Percentiles rank a stretch among this genome's conserved stretches.
Evolutionary conservation across 2,113 vertebrate species (phyloP).

Genomic region (Xiphorhynchus elegans): DNA sequence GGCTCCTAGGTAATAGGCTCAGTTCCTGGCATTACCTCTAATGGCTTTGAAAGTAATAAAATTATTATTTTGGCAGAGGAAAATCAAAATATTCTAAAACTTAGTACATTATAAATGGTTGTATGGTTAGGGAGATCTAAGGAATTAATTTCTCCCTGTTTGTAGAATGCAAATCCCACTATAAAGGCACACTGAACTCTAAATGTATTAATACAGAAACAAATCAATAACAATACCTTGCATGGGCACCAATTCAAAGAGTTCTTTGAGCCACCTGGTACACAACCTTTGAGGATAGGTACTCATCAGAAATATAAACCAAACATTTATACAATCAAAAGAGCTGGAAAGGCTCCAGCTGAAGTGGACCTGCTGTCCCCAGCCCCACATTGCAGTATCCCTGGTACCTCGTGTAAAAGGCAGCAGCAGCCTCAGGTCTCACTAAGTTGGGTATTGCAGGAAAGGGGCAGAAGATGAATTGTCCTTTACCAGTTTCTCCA

Average conservation of each 20-base stretch:
- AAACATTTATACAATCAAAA: not conserved
- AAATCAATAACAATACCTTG: not conserved
- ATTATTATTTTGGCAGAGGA: not conserved
- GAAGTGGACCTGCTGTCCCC: not conserved
- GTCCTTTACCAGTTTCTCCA: not conserved
- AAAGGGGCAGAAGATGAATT: not conserved
- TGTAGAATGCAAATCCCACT: not conserved
- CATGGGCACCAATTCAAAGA: not conserved
- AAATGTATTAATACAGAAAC: not conserved
- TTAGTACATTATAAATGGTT: not conserved
- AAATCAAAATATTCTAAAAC: not conserved
- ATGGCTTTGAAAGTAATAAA: not conserved
- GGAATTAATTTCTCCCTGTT: not conserved
- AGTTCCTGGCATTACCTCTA: not conserved
- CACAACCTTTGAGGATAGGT: not conserved
- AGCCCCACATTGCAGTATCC: not conserved
- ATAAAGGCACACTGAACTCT: not conserved
- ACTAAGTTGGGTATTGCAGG: not conserved
- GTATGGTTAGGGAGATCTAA: not conserved
- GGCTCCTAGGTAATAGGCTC: not conserved
- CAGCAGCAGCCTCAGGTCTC: not conserved
- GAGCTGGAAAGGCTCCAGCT: not conserved
- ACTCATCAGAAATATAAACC: not conserved
- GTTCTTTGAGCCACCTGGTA: slow-evolving; percentile 4
- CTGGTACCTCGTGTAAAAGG: not conserved